Evolutionary conservation across 2,888 invertebrate genomes (phyloP), one percentile per base, ranked within the genome.

Genomic region (Melieria omissa): DNA sequence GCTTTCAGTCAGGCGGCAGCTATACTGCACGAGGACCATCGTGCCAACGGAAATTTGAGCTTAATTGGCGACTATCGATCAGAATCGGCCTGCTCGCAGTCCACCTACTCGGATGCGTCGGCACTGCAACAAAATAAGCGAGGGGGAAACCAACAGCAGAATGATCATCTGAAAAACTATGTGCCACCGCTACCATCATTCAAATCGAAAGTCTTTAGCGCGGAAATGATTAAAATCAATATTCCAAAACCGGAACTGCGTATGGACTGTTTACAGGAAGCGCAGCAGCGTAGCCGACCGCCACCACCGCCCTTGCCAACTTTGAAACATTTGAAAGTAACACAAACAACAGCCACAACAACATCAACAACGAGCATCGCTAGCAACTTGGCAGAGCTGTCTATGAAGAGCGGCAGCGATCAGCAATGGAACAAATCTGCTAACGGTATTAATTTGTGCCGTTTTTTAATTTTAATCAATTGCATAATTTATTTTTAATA

Each of bases 81-180:
- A 89, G 92, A 91, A 78, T 93, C 93, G 0, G 91, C 90, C 58
- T 93, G 93, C 82, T 93, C 94, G 0, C 90, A 90, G 65, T 90
- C 92, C 0, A 92, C 93, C 12, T 91, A 90, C 80, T 92, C 93
- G 0, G 89, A 92, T 73, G 71, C 77, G 74, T 29, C 29, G 29
- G 29, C 29, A 29, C 47, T 74, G 72, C 44, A 73, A 66, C 70
- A 60, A 16, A 52, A 70, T 9, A 7, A 29, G 12, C 45, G 57
- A 5, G 47, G 42, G 10, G 72, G 72, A 47, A 60, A 69, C 4
- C 78, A 77, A 67, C 79, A 82, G 60, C 79, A 75, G 41, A 75
- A 73, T 45, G 76, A 80, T 70, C 75, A 74, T 9, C 61, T 62
- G 10, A 86, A 86, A 77, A 85, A 83, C 75, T 86, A 87, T 80